Evolutionary conservation across 2,113 vertebrate genomes (phyloP).

Genomic region (Sphaerodactylus townsendi): DNA sequence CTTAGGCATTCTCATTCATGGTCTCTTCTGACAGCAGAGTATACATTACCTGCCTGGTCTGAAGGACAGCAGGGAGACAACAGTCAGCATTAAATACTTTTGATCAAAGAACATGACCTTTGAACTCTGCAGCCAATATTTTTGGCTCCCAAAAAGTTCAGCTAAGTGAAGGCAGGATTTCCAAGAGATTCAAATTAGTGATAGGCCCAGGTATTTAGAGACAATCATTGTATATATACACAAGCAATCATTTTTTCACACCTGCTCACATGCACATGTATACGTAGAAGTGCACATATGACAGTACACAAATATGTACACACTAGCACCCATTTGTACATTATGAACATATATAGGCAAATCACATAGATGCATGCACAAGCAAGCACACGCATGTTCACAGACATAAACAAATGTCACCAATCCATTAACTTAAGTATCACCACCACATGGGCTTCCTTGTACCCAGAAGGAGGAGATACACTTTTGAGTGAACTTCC

Average conservation of each 20-base stretch:
- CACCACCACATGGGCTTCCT: background rate
- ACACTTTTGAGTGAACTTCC: background rate
- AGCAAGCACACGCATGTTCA: background rate
- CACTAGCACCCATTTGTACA: background rate
- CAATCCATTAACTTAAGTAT: background rate
- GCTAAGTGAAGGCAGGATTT: background rate
- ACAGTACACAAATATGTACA: background rate
- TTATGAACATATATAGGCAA: background rate
- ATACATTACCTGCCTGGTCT: background rate
- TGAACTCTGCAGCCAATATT: background rate
- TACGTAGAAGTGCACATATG: background rate
- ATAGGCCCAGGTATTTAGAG: background rate
- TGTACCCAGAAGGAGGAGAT: background rate
- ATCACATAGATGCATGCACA: conserved; percentile 4
- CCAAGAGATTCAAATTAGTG: background rate
- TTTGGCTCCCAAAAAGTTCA: background rate
- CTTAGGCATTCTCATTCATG: background rate
- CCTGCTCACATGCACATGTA: background rate
- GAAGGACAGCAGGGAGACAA: background rate
- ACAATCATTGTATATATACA: background rate
- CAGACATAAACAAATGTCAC: background rate
- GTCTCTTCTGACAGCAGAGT: background rate
- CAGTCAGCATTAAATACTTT: background rate
- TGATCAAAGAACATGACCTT: background rate
- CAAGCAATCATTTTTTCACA: background rate